Evolutionary conservation across 2,888 invertebrate genomes (phyloP).

Genomic region (Ormyrus labotus): DNA sequence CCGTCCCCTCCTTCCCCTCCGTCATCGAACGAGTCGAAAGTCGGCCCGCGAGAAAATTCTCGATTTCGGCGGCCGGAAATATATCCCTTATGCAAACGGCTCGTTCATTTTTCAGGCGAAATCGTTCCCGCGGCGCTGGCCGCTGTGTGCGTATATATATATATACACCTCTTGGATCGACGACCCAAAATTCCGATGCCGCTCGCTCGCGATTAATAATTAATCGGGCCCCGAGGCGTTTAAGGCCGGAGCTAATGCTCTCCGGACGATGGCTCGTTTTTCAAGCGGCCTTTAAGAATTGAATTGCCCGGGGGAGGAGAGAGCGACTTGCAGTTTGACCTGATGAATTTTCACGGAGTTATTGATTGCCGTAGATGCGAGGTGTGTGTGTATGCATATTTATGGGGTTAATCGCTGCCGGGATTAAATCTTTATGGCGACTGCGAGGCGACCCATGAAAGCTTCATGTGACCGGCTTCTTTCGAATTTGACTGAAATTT

Average conservation of each 20-base stretch:
- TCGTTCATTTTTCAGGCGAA: slow-evolving; percentile 33
- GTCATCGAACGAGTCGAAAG: too few relatives aligned
- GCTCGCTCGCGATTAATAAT: slow-evolving; percentile 14
- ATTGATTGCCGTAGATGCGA: neutral
- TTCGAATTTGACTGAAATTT: too few relatives aligned
- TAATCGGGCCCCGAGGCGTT: slow-evolving; percentile 3
- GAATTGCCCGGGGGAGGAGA: neutral
- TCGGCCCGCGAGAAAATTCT: neutral
- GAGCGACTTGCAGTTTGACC: neutral
- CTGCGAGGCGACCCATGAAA: too few relatives aligned
- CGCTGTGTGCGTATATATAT: neutral
- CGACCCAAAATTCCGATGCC: slow-evolving; percentile 10
- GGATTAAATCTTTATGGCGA: too few relatives aligned
- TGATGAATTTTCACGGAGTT: neutral
- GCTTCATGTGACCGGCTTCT: too few relatives aligned
- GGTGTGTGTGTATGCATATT: too few relatives aligned
- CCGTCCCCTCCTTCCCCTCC: too few relatives aligned
- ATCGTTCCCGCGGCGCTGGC: neutral
- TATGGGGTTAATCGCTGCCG: too few relatives aligned
- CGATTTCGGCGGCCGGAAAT: neutral
- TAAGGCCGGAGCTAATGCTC: neutral
- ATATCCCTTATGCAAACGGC: slow-evolving; percentile 12
- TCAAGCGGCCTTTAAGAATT: slow-evolving; percentile 10
- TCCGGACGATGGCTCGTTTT: neutral
- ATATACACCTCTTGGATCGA: neutral